A percentile compares a stretch with the other conserved stretches of the same genome.
These are phyloP conservation scores for Orussus abietinus DNA, from an alignment of 1,140 invertebrate species.

Conservation along the genomic window DNA sequence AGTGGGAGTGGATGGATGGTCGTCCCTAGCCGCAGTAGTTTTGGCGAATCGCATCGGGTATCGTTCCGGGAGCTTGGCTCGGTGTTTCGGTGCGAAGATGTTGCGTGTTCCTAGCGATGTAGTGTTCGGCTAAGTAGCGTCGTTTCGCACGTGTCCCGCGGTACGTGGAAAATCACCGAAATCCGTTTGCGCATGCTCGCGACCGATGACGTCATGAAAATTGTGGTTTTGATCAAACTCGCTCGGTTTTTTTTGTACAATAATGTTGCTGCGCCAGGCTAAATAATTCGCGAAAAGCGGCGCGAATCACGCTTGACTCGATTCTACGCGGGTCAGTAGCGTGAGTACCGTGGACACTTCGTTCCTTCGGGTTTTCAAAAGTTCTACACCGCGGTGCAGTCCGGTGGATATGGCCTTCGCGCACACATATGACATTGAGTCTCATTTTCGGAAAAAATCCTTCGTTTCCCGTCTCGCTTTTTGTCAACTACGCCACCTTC, in stretches of 20 bases:
- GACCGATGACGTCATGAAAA: conserved; percentile 51
- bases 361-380: conserved; percentile 26
- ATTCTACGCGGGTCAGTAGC: conserved; percentile 31
- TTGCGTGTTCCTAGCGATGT: conserved; percentile 31
- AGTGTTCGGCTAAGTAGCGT: conserved; percentile 25
- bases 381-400: conserved; percentile 25
- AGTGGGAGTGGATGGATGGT: conserved; percentile 52
- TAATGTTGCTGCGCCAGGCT: conserved; percentile 35
- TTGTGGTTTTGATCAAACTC: conserved; percentile 50
- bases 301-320: conserved; percentile 5
- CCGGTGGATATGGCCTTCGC: conserved; percentile 38
- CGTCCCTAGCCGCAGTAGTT: conserved; percentile 24
- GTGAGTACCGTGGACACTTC: conserved; percentile 29
- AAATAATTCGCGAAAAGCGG: conserved; percentile 27
- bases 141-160: conserved; percentile 22
- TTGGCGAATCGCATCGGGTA: conserved; percentile 37
- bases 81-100: conserved; percentile 33
- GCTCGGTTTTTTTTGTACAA: conserved; percentile 22
- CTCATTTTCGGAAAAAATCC: conserved; percentile 16
- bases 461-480: too few relatives aligned
- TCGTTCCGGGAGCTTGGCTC: conserved; percentile 28
- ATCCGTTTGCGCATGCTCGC: conserved; percentile 46
- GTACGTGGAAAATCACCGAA: conserved; percentile 54
- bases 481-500: too few relatives aligned
- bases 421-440: conserved; percentile 19